Evolutionary conservation across 2,888 invertebrate species (phyloP), one percentile per base, ranked within the genome.

Genomic region (Subacronicta megacephala): DNA sequence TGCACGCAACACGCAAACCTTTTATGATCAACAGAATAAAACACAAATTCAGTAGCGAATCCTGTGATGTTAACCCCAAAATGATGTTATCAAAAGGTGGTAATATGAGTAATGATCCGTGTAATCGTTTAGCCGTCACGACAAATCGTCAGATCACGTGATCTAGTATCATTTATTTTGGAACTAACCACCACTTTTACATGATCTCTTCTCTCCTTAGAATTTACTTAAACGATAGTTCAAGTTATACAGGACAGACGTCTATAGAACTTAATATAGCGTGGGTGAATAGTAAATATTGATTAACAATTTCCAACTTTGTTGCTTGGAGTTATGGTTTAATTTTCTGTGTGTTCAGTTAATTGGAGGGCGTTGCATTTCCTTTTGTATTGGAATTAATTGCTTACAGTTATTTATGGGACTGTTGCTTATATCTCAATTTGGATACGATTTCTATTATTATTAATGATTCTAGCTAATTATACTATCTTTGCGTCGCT

Each of bases 141-240:
- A 92, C 92, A 92, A 92, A 92, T 92, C 84, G 88, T 83, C 84
- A 72, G 75, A 90, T 92, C 89, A 90, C 92, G 92, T 92, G 92
- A 90, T 84, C 79, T 63, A 70, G 62, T 74, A 78, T 82, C 88
- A 92, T 93, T 92, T 90, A 89, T 90, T 88, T 85, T 67, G 62
- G 44, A 55, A 58, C 61, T 36, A 56, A 7, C 31, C 38, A 44
- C 75, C 66, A 61, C 17, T 55, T 12, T 13, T 36, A 7, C 18
- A n/a, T 26, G 62, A 67, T 16, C 46, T 40, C 26, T 51, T 49
- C n/a, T 35, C 31, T 59, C 45, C 40, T 62, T 50, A 26, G 50
- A 47, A 45, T 35, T 7, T 6, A 31, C 13, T 17, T 10, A 23
- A 31, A 26, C 45, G 43, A 72, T 49, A 67, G 83, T 42, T 78